phyloP scores from a whole-genome alignment of 2,888 invertebrate genomes.

The Adelognathus sp. region DNA sequence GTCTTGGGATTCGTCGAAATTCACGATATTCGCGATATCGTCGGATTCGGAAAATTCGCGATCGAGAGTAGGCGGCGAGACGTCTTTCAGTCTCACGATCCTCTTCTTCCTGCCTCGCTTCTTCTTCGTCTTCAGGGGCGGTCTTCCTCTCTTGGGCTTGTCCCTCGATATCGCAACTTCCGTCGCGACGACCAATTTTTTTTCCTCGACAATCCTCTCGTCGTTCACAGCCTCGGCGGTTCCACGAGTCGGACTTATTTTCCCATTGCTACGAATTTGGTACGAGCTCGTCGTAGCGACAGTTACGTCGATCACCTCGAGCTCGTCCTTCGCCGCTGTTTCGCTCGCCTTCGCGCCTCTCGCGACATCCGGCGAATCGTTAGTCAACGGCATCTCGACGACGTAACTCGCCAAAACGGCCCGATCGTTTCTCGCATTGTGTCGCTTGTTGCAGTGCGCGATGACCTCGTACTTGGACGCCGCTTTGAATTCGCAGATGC shows the following conservation, averaged over 20 bases:
- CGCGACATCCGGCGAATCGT: neutral
- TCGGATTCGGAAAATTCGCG: slow-evolving; percentile 15
- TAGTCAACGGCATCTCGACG: slow-evolving; percentile 56
- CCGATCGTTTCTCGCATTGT: slow-evolving; percentile 82
- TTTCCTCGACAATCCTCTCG: neutral
- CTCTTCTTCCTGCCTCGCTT: neutral
- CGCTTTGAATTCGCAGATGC: slow-evolving; percentile 87
- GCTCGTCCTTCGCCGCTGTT: slow-evolving; percentile 15
- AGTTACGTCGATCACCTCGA: slow-evolving; percentile 49
- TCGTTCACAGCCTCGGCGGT: neutral
- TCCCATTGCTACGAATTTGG: neutral
- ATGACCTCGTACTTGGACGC: slow-evolving; percentile 86
- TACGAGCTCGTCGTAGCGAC: neutral
- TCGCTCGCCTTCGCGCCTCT: neutral
- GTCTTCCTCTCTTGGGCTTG: slow-evolving; percentile 15
- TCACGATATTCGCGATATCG: neutral
- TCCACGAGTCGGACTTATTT: neutral
- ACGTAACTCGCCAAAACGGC: slow-evolving; percentile 65
- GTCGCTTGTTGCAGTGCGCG: slow-evolving; percentile 85
- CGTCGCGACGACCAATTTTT: neutral
- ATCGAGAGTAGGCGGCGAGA: slow-evolving; percentile 41
- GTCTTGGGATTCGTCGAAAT: neutral
- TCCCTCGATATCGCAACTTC: neutral
- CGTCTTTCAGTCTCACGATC: slow-evolving; percentile 7
- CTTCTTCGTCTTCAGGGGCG: no score